Evolutionary conservation across 2,113 vertebrate genomes (phyloP), one percentile per base, ranked within the genome.

Genomic region (Paralichthys olivaceus): DNA sequence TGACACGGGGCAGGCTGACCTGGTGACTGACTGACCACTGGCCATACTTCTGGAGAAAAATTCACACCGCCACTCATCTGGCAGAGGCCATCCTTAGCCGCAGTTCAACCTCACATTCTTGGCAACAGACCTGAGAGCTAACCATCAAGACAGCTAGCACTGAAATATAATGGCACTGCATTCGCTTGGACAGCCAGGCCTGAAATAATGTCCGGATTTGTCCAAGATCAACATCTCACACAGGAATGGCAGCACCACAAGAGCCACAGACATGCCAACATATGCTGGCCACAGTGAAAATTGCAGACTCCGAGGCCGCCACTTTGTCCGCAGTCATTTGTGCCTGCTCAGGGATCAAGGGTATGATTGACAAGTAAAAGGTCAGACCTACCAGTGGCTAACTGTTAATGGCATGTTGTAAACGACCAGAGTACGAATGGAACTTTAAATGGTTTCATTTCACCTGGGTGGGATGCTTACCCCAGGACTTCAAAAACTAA

Each of bases 201-300:
- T 88, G 70, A 88, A 89, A 91, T 83, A 89, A 84, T 67, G 78
- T 70, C 58, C 40, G 1, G 55, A 20, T 47, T 22, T 6, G 22
- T 81, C 87, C 90, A 94, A 89, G 61, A 90, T 79, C 88, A 94
- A 93, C 90, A 91, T 85, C 78, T 72, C 74, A 37, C 28, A 23
- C 75, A 79, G 86, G 83, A 87, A 79, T 58, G 59, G 74, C 86
- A 87, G 84, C 82, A 89, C 88, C 79, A 53, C 63, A 66, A 70
- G 69, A 89, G 69, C 77, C 79, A 67, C 83, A 68, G 49, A 76
- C 64, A 71, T 72, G 69, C 71, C 84, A 79, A 85, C 84, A 83
- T 4, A 64, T 57, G 62, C 64, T 2, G 64, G 64, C 70, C 82
- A 77, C 55, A 40, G 64, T 40, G 68, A 76, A 62, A 81, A 82